Evolutionary conservation across 1,140 invertebrate genomes (phyloP).

Genomic region (Telenomus remus): DNA sequence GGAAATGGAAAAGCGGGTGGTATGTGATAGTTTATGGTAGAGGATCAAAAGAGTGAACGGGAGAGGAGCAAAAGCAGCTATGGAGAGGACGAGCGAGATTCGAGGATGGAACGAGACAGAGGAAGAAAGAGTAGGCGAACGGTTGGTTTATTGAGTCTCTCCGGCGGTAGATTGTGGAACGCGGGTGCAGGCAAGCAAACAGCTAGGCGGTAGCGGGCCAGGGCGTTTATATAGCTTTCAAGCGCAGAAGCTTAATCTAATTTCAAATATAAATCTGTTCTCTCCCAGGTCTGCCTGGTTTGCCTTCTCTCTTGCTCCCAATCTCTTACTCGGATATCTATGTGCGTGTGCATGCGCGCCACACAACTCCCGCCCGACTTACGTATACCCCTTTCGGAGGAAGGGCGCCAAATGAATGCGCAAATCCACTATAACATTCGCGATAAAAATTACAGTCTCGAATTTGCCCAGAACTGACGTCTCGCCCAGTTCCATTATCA

Average conservation of each 20-base stretch:
- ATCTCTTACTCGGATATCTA: constrained; percentile 19
- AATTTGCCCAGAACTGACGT: constrained; percentile 29
- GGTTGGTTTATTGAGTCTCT: constrained; percentile 74
- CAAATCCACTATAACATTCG: constrained; percentile 37
- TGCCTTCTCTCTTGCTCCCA: constrained; percentile 59
- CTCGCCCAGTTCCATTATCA: constrained; percentile 23
- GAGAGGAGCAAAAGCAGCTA: constrained; percentile 18
- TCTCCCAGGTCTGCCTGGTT: constrained; percentile 49
- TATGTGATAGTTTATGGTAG: constrained; percentile 50
- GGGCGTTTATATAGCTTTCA: constrained; percentile 75
- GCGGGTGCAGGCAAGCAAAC: constrained; percentile 45
- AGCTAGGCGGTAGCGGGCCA: constrained; percentile 61
- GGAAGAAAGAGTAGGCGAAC: constrained; percentile 67
- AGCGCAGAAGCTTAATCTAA: constrained; percentile 76
- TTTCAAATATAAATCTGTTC: constrained; percentile 76
- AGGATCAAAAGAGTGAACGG: constrained; percentile 50
- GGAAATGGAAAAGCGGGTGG: constrained; percentile 40
- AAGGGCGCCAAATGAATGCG: constrained; percentile 53
- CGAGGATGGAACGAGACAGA: constrained; percentile 47
- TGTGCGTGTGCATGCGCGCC: constrained; percentile 56
- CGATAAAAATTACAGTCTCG: constrained; percentile 47
- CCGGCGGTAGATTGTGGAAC: constrained; percentile 65
- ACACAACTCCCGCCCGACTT: constrained; percentile 55
- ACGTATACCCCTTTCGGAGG: constrained; percentile 61
- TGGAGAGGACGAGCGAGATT: constrained; percentile 36